Evolutionary conservation across 2,113 vertebrate species (phyloP).

Genomic region (Coregonus clupeaformis): DNA sequence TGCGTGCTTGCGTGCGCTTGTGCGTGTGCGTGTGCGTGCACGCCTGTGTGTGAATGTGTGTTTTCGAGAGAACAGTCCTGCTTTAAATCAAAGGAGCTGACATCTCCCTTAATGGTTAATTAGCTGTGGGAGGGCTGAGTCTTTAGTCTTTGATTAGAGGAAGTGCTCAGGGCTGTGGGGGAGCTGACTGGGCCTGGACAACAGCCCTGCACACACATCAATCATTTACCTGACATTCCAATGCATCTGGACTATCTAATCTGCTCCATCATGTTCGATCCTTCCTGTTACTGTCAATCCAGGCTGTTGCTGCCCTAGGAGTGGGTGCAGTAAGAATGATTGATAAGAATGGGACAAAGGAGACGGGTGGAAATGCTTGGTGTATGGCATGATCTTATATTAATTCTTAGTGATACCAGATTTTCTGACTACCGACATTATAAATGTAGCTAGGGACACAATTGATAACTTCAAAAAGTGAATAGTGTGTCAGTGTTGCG

Average conservation of each 20-base stretch:
- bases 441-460: not conserved
- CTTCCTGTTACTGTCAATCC: no score
- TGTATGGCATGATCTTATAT: not conserved
- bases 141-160: constrained; percentile 72
- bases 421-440: no score
- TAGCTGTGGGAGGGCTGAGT: constrained; percentile 62
- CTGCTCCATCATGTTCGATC: no score
- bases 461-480: not conserved
- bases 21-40: not conserved
- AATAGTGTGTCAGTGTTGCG: not conserved
- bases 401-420: no score
- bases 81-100: constrained; percentile 70
- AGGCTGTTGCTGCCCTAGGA: no score
- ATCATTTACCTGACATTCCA: not conserved
- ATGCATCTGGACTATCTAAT: not conserved
- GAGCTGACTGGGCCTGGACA: constrained; percentile 31
- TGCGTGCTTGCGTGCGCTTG: not conserved
- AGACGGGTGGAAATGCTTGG: no score
- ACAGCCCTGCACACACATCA: constrained; percentile 41
- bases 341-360: no score
- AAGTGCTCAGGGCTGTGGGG: constrained; percentile 62
- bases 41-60: no score
- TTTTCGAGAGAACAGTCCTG: constrained; percentile 22
- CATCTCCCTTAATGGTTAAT: constrained; percentile 71
- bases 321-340: no score